Percentiles rank a stretch among this genome's conserved stretches.
Conservation (phyloP, 2,888 invertebrate genomes). For the Sialis lutaria region DNA sequence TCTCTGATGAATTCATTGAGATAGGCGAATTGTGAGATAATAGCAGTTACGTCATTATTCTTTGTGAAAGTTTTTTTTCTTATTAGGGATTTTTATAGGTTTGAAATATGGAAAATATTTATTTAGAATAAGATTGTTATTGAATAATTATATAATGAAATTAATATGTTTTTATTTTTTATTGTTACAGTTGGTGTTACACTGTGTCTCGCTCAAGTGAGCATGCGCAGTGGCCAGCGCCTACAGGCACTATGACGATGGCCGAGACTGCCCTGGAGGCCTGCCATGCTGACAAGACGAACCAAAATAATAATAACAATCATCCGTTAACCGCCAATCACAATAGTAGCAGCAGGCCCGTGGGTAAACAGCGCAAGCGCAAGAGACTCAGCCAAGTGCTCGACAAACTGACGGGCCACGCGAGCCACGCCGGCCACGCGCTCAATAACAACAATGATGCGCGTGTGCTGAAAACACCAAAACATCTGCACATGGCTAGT, state of each 20-base stretch:
- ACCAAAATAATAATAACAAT: conserved; percentile 37
- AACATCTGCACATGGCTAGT: conserved; percentile 19
- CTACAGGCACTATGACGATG: conserved; percentile 49
- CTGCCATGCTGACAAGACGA: conserved; percentile 25
- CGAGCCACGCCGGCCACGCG: conserved; percentile 29
- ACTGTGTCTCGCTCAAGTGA: too few relatives aligned
- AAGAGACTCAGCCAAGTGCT: conserved; percentile 65
- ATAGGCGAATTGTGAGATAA: too few relatives aligned
- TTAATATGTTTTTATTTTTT: too few relatives aligned
- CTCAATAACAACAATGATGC: conserved; percentile 24
- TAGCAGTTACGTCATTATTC: too few relatives aligned
- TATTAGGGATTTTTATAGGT: too few relatives aligned
- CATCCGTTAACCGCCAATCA: conserved; percentile 42
- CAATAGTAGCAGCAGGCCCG: conserved; percentile 25
- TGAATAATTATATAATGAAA: too few relatives aligned
- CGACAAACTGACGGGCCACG: conserved; percentile 45
- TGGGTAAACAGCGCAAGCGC: conserved; percentile 55
- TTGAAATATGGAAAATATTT: too few relatives aligned
- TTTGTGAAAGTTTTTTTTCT: too few relatives aligned
- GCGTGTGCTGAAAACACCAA: conserved; percentile 17
- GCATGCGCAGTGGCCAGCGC: too few relatives aligned
- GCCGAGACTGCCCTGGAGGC: conserved; percentile 45
- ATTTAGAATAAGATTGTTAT: too few relatives aligned
- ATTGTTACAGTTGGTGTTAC: too few relatives aligned
- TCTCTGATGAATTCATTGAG: too few relatives aligned